Conservation (phyloP, 2,113 vertebrate species). For the Austrofundulus limnaeus region DNA sequence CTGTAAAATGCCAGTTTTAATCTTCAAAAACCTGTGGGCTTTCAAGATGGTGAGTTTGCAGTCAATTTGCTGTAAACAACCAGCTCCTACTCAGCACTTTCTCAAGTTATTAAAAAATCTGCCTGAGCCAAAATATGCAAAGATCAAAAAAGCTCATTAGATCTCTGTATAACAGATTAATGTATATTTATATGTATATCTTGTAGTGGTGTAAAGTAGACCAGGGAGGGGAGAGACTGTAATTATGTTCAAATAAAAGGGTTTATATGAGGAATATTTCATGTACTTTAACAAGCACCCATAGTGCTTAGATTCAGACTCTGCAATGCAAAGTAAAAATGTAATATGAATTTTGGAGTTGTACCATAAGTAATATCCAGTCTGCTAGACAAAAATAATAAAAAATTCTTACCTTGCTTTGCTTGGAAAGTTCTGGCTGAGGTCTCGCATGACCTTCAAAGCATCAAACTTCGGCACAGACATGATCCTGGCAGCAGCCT, state of each 20-base stretch:
- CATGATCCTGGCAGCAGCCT: conserved; percentile 89
- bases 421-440: conserved; percentile 94
- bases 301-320: conserved; percentile 25
- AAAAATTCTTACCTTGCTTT: conserved; percentile 88
- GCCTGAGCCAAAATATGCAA: conserved; percentile 46
- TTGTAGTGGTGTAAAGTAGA: conserved; percentile 6
- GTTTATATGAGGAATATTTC: conserved; percentile 34
- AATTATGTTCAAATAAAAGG: conserved; percentile 37
- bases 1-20: conserved; percentile 77
- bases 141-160: conserved; percentile 48
- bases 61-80: conserved; percentile 71
- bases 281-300: conserved; percentile 28
- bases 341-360: conserved; percentile 20
- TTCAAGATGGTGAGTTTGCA: conserved; percentile 66
- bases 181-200: conserved; percentile 14
- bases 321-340: conserved; percentile 8
- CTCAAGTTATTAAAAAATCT: conserved; percentile 53
- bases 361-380: conserved; percentile 16
- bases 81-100: conserved; percentile 72
- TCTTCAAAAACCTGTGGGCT: conserved; percentile 68
- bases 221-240: conserved; percentile 5
- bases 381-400: conserved; percentile 22
- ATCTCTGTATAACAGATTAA: conserved; percentile 31
- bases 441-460: conserved; percentile 90
- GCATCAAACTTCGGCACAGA: conserved; percentile 87